Evolutionary conservation across 2,797 vertebrate genomes (phyloP).

Genomic region (Phrynocephalus forsythii): DNA sequence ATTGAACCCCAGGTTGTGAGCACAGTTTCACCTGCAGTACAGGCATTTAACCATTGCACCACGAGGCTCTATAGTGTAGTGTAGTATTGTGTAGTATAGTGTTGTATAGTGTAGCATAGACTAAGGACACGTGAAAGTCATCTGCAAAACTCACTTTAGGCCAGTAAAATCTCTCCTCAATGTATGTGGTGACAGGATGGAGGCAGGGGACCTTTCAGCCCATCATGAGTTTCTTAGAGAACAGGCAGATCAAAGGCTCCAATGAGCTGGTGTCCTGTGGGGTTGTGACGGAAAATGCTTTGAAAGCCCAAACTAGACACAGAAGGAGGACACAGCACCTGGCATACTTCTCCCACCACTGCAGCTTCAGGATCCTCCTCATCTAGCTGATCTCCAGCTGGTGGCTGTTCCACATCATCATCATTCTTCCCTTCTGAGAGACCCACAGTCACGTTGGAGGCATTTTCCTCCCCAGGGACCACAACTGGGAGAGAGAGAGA

Average conservation of each 20-base stretch:
- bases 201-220: neutral
- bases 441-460: constrained; percentile 78
- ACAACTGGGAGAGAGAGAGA: constrained; percentile 56
- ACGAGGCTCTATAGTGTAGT: too few relatives aligned
- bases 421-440: constrained; percentile 64
- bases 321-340: constrained; percentile 54
- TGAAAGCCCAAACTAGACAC: neutral
- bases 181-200: too few relatives aligned
- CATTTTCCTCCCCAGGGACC: constrained; percentile 85
- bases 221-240: neutral
- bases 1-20: too few relatives aligned
- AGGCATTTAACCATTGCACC: too few relatives aligned
- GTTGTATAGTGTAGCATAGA: too few relatives aligned
- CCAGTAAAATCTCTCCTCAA: neutral
- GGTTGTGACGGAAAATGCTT: neutral
- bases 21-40: too few relatives aligned
- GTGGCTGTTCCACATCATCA: constrained; percentile 38
- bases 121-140: neutral
- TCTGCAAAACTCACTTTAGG: neutral
- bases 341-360: constrained; percentile 60
- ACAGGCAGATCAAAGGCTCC: neutral
- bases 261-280: neutral
- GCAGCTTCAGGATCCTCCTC: constrained; percentile 21
- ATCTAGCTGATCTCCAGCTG: constrained; percentile 12
- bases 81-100: too few relatives aligned